Percentiles rank a stretch among this genome's conserved stretches.
phyloP scores from a whole-genome alignment of 2,113 vertebrate species.

The Pygoscelis antarcticus region DNA sequence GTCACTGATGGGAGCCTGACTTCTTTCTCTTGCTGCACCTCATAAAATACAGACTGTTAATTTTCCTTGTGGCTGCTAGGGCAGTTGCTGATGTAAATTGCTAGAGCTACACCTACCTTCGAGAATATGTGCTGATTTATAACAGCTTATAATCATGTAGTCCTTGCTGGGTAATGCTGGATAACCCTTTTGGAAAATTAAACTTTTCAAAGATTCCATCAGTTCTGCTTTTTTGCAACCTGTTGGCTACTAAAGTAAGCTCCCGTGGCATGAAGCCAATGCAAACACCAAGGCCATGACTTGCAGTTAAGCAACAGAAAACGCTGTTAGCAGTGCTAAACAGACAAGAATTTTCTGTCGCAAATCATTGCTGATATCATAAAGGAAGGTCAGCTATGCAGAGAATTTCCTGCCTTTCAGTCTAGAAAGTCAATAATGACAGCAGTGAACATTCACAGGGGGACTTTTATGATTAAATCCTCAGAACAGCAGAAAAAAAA shows the following conservation, averaged over 20 bases:
- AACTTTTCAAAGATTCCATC: not conserved
- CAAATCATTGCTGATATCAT: constrained; percentile 51
- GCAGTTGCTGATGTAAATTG: not conserved
- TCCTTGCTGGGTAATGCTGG: not conserved
- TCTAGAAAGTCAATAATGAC: constrained; percentile 47
- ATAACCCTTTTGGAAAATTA: not conserved
- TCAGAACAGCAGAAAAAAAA: not conserved
- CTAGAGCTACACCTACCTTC: not conserved
- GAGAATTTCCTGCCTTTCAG: constrained; percentile 74
- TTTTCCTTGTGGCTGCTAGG: not conserved
- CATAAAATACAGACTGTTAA: not conserved
- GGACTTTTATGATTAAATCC: constrained; percentile 12
- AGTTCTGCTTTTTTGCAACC: not conserved
- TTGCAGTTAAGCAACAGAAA: constrained; percentile 10
- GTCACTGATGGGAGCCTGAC: not conserved
- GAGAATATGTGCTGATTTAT: not conserved
- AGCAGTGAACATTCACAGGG: constrained; percentile 18
- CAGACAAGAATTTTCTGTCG: not conserved
- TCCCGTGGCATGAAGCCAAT: not conserved
- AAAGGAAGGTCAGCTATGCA: constrained; percentile 60
- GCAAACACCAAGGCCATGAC: not conserved
- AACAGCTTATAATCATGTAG: not conserved
- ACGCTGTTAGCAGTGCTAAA: constrained; percentile 1
- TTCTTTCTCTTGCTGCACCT: not conserved
- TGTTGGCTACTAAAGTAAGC: not conserved